Conservation (phyloP, 2,888 invertebrate species). For the Drosophila gaucha region DNA sequence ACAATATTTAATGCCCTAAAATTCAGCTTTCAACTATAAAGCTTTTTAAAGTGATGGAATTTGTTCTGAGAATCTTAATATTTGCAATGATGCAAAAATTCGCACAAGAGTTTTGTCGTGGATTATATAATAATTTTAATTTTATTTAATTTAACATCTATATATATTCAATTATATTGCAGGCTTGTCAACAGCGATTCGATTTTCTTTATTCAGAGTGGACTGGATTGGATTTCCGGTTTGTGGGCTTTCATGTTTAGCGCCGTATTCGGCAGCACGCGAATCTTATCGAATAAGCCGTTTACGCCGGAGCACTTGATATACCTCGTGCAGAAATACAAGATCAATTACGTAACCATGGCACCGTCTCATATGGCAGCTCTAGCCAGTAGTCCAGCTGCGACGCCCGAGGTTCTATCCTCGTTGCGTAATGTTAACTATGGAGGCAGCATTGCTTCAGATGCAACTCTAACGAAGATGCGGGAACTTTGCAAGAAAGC, state of each 20-base stretch:
- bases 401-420: constrained; percentile 38
- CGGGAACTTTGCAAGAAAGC: constrained; percentile 43
- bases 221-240: constrained; percentile 74
- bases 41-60: background rate
- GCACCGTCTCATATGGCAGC: constrained; percentile 69
- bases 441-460: constrained; percentile 51
- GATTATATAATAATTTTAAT: background rate
- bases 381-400: constrained; percentile 41
- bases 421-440: constrained; percentile 49
- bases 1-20: background rate
- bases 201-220: constrained; percentile 52
- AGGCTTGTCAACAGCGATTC: constrained; percentile 52
- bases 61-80: too few relatives aligned
- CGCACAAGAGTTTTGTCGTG: background rate
- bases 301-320: constrained; percentile 63
- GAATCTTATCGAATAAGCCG: constrained; percentile 66
- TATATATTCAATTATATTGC: too few relatives aligned
- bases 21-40: too few relatives aligned
- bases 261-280: constrained; percentile 53
- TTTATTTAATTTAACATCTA: background rate
- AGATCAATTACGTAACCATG: constrained; percentile 47
- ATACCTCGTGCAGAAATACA: constrained; percentile 63
- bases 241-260: constrained; percentile 45
- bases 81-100: background rate
- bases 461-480: constrained; percentile 27